phyloP scores from a whole-genome alignment of 1,140 invertebrate genomes.

The Drosophila burlai region DNA sequence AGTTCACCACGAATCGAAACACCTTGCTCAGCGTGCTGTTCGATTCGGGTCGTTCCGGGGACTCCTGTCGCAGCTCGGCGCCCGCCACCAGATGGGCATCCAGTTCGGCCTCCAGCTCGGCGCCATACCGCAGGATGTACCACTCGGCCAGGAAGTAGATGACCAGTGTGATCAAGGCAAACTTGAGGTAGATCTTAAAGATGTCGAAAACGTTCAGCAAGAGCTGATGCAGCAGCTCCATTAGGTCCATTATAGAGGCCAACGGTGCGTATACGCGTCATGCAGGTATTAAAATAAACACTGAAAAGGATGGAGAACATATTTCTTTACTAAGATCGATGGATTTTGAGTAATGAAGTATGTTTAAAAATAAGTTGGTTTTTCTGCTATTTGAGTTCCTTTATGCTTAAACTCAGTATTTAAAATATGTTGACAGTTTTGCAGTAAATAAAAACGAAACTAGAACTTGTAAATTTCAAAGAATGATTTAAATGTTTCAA shows the following conservation, averaged over 20 bases:
- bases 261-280: constrained; percentile 57
- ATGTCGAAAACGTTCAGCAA: constrained; percentile 63
- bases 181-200: constrained; percentile 77
- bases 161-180: constrained; percentile 65
- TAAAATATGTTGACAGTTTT: background rate
- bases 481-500: background rate
- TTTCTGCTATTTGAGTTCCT: background rate
- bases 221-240: constrained; percentile 63
- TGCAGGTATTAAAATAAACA: constrained; percentile 11
- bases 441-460: background rate
- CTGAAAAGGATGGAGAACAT: background rate
- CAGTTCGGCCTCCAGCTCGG: constrained; percentile 68
- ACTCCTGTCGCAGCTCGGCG: constrained; percentile 20
- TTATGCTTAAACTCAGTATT: background rate
- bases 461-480: background rate
- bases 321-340: background rate
- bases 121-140: constrained; percentile 71
- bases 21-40: constrained; percentile 71
- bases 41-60: constrained; percentile 49
- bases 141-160: constrained; percentile 77
- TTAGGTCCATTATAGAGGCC: constrained; percentile 45
- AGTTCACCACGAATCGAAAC: constrained; percentile 71
- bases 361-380: background rate
- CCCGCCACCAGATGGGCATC: constrained; percentile 50
- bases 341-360: background rate